Evolutionary conservation across 2,113 vertebrate species (phyloP).

Genomic region (Petrocephalus microphthalmus): DNA sequence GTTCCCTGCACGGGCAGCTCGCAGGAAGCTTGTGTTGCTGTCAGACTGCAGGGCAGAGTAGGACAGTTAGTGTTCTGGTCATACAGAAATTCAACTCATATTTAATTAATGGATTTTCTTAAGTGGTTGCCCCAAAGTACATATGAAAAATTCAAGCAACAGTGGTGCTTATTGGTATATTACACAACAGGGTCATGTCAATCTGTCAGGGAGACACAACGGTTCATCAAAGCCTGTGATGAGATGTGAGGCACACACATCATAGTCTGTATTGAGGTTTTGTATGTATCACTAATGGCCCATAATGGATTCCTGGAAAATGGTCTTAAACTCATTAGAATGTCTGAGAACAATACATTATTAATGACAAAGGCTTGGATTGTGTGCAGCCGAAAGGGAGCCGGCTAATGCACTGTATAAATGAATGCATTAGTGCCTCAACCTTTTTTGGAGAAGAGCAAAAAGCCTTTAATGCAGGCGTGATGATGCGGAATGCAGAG

Average conservation of each 20-base stretch:
- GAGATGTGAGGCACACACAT: not conserved
- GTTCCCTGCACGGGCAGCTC: conserved; percentile 90
- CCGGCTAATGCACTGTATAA: conserved; percentile 4
- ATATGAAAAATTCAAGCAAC: not conserved
- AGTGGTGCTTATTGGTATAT: not conserved
- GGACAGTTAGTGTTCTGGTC: conserved; percentile 14
- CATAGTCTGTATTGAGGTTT: not conserved
- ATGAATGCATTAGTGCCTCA: not conserved
- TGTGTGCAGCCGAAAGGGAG: not conserved
- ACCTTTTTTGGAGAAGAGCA: not conserved
- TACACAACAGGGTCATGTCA: not conserved
- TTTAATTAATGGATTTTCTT: not conserved
- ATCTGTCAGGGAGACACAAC: not conserved
- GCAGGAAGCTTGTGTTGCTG: conserved; percentile 95
- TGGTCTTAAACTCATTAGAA: not conserved
- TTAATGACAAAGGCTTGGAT: not conserved
- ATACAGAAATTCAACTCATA: not conserved
- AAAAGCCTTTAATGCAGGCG: conserved; percentile 3
- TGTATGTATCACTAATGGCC: not conserved
- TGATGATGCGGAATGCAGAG: not conserved
- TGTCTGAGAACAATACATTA: conserved; percentile 9
- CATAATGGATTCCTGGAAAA: not conserved
- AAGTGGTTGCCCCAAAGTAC: not conserved
- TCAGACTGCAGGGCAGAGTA: conserved; percentile 72
- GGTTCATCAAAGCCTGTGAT: not conserved